Base-by-base conservation (phyloP, 2,888 invertebrate genomes). In the Lampropteryx suffumata region DNA sequence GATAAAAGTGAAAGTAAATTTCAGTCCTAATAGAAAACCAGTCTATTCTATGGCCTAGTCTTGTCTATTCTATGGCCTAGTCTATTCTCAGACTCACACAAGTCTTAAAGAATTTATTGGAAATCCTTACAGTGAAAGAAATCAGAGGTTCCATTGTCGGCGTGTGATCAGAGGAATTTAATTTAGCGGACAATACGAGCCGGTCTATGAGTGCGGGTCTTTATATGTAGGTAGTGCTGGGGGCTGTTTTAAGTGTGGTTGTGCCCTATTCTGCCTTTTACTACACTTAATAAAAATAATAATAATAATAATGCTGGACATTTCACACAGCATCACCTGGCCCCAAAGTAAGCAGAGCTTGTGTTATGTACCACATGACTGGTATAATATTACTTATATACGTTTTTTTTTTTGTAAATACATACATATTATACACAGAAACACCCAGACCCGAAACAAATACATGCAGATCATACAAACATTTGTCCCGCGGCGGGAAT, bases 81-180 rank as follows among this genome's bases (percentile, higher is more conserved):
- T 24, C 41, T 26, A 35, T 17, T 44, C 34, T 9, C 7, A 24
- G 24, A 4, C 7, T 24, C 24, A 24, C 40, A 24, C 30, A 30
- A 45, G 12, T 10, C 33, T n/a, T 39, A 11, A 6, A 29, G 47
- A 34, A 43, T 35, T 49, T 53, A 53, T 53, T 53, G 36, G 44
- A 35, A 17, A 24, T 26, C 11, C 50, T 37, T 40, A 42, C 5
- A 13, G 47, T 50, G 53, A 59, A 59, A 64, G 61, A 66, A 66
- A 66, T 63, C 64, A 58, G 56, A 35, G 34, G 12, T 43, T 41
- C 44, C 46, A 61, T 61, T 64, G 64, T 64, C 42, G 7, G 6
- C 5, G 44, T 49, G 59, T 61, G 59, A 52, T 59, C 60, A 46
- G 40, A 46, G 62, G 65, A 66, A 66, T 66, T 66, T 66, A 58